Evolutionary conservation across 2,113 vertebrate genomes (phyloP).

Genomic region (Charadrius vociferus): DNA sequence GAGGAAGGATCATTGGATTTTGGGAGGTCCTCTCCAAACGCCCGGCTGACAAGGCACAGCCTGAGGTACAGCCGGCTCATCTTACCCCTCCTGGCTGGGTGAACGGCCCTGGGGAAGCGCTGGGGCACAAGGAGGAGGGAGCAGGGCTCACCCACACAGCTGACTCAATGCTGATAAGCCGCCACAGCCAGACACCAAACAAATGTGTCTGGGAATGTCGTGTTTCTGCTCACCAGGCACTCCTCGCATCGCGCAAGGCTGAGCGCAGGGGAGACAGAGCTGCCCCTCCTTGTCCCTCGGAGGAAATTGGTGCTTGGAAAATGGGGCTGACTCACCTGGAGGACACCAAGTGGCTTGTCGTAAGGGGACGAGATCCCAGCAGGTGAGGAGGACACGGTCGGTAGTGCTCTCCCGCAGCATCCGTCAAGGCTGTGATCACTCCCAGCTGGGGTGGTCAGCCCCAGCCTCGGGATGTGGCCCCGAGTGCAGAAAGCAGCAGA

Average conservation of each 20-base stretch:
- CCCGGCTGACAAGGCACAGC: neutral
- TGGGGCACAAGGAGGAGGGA: neutral
- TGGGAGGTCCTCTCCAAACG: neutral
- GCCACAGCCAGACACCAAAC: neutral
- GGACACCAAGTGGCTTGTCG: neutral
- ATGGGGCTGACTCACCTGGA: neutral
- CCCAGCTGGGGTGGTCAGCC: neutral
- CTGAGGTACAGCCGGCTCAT: neutral
- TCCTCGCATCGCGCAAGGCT: neutral
- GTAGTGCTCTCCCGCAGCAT: neutral
- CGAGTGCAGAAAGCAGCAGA: neutral
- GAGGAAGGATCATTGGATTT: neutral
- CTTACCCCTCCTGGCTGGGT: neutral
- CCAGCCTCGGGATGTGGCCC: neutral
- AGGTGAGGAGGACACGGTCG: accelerated
- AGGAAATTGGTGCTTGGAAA: neutral
- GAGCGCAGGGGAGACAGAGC: neutral
- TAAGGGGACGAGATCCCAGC: neutral
- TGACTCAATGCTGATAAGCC: neutral
- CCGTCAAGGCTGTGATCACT: neutral
- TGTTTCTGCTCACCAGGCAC: neutral
- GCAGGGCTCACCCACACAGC: neutral
- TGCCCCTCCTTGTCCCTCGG: neutral
- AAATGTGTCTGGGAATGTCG: neutral
- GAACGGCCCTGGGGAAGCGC: neutral